phyloP scores from a whole-genome alignment of 2,797 vertebrate genomes.

The Sebastes nivosus region DNA sequence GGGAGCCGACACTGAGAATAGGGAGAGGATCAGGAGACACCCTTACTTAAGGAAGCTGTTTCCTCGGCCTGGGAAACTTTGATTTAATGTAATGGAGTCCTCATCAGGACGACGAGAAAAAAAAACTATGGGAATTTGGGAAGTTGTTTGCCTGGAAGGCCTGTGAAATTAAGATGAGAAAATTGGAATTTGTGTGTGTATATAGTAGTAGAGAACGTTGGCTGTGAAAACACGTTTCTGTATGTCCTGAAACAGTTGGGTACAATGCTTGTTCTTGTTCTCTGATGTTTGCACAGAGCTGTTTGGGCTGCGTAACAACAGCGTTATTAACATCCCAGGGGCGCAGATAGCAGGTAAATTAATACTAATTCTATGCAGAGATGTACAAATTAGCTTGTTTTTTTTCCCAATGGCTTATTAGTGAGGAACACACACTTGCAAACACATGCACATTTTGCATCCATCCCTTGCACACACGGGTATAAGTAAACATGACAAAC shows the following conservation, averaged over 20 bases:
- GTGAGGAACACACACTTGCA: constrained; percentile 20
- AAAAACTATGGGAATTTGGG: constrained; percentile 19
- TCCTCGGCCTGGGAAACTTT: constrained; percentile 70
- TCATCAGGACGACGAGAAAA: constrained; percentile 41
- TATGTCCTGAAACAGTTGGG: constrained; percentile 40
- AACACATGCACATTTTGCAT: not conserved
- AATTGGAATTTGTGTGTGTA: constrained; percentile 3
- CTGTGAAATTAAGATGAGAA: constrained; percentile 20
- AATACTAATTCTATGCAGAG: constrained; percentile 78
- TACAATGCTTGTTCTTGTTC: constrained; percentile 54
- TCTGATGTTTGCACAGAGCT: constrained; percentile 73
- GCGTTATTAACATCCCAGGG: constrained; percentile 75
- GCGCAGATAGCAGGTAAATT: constrained; percentile 76
- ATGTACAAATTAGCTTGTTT: constrained; percentile 72
- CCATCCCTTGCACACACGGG: constrained; percentile 16
- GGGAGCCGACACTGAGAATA: constrained; percentile 72
- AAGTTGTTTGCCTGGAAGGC: not conserved
- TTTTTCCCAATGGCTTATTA: constrained; percentile 68
- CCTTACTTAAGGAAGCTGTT: constrained; percentile 74
- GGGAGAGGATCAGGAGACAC: constrained; percentile 71
- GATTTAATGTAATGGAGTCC: constrained; percentile 72
- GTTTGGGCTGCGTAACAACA: constrained; percentile 70
- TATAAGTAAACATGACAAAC: constrained; percentile 51
- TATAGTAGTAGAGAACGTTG: not conserved
- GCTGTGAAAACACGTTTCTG: constrained; percentile 11